These are phyloP conservation scores for Zaprionus nigranus DNA, from an alignment of 1,140 invertebrate species.

Conservation along the genomic window DNA sequence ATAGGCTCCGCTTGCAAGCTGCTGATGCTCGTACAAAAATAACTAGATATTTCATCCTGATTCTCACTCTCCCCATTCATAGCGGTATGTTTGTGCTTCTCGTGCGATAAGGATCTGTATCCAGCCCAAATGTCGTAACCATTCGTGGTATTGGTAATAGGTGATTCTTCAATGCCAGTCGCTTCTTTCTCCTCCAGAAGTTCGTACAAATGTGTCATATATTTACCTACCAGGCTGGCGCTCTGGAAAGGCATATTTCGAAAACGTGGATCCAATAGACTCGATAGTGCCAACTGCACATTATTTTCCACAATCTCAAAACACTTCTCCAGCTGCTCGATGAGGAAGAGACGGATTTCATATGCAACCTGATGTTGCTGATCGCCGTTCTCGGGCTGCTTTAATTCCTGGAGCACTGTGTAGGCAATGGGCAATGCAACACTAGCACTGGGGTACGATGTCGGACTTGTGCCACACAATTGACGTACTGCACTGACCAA, in stretches of 20 bases:
- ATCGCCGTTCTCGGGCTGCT: conserved; percentile 22
- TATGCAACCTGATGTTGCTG: conserved; percentile 32
- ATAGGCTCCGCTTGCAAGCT: conserved; percentile 48
- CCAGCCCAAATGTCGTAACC: conserved; percentile 50
- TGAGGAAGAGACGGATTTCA: conserved; percentile 49
- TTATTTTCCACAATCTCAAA: conserved; percentile 51
- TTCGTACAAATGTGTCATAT: conserved; percentile 48
- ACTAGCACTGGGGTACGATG: conserved; percentile 36
- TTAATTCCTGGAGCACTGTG: conserved; percentile 50
- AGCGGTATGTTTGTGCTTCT: conserved; percentile 35
- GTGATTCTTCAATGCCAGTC: background rate
- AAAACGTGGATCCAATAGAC: conserved; percentile 51
- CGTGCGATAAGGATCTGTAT: conserved; percentile 36
- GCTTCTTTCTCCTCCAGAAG: conserved; percentile 6
- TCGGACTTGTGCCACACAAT: conserved; percentile 10
- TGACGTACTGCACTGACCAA: conserved; percentile 40
- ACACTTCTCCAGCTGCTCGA: conserved; percentile 28
- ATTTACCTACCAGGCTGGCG: conserved; percentile 38
- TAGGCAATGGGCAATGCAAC: conserved; percentile 43
- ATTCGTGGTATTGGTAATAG: background rate
- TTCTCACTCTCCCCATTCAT: conserved; percentile 23
- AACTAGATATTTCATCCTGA: conserved; percentile 50
- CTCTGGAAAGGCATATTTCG: conserved; percentile 52
- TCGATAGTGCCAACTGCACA: conserved; percentile 31
- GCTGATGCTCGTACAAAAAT: conserved; percentile 42